These are phyloP conservation scores for Laticauda colubrina DNA, from an alignment of 2,113 vertebrate species.

Conservation along the genomic window DNA sequence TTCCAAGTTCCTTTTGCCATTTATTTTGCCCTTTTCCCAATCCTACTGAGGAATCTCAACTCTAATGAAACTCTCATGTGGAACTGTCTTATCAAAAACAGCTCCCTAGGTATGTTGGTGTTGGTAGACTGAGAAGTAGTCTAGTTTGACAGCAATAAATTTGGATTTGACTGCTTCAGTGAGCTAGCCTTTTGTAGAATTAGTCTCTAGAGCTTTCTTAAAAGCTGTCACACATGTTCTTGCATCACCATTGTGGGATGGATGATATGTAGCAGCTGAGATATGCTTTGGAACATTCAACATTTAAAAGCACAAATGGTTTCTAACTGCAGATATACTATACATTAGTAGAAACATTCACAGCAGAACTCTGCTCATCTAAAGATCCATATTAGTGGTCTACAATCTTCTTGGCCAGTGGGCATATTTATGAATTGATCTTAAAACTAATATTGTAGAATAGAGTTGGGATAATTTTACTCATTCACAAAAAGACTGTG, in stretches of 20 bases:
- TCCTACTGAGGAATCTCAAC: neutral
- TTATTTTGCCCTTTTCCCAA: slow-evolving; percentile 37
- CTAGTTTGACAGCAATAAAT: slow-evolving; percentile 47
- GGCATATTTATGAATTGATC: neutral
- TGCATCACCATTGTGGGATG: slow-evolving; percentile 38
- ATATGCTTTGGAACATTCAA: slow-evolving; percentile 13
- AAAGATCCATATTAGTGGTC: neutral
- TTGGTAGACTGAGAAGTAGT: slow-evolving; percentile 15
- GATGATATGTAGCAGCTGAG: slow-evolving; percentile 31
- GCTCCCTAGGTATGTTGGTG: slow-evolving; percentile 45
- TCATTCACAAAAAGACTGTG: neutral
- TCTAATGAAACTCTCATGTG: slow-evolving; percentile 36
- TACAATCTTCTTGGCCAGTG: neutral
- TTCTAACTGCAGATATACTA: neutral
- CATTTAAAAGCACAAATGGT: slow-evolving; percentile 22
- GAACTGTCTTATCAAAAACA: slow-evolving; percentile 26
- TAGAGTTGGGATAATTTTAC: neutral
- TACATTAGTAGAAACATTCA: neutral
- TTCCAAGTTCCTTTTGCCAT: neutral
- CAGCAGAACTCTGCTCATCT: neutral
- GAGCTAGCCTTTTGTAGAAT: slow-evolving; percentile 52
- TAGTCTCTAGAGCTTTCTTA: slow-evolving; percentile 57
- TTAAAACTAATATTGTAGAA: neutral
- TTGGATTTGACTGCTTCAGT: slow-evolving; percentile 36
- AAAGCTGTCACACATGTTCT: slow-evolving; percentile 49